Evolutionary conservation across 2,113 vertebrate species (phyloP), one percentile per base, ranked within the genome.

Genomic region (Scalopus aquaticus): DNA sequence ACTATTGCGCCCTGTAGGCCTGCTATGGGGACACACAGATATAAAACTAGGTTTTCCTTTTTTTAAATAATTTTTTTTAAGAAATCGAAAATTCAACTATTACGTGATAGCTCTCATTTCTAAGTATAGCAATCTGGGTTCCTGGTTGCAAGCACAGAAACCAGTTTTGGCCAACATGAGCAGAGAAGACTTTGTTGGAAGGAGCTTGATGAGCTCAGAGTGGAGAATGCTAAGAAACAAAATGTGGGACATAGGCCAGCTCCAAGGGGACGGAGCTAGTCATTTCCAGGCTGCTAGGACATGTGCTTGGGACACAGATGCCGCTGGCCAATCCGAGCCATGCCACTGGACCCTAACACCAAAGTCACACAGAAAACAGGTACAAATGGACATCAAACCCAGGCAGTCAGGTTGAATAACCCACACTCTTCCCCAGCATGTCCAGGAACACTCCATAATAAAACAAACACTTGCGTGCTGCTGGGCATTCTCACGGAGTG

Each of bases 381-480:
- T 6, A 15, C 26, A 0, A 15, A 11, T 44, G 13, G 30, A 39
- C 28, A 64, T 90, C 42, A 16, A 51, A n/a, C 8, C 10, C 51
- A 84, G 51, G 37, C 24, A 32, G 20, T 4, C 0, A 1, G 35
- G 30, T 28, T 16, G 42, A 28, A 11, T 37, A 73, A 62, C 9
- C 70, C 9, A 12, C 9, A 5, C 9, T 28, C 70, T 24, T 24
- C 8, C 10, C 46, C 65, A 6, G 6, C 15, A 3, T 10, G 4
- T 5, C 8, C 0, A 30, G 56, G 26, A n/a, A 32, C 24, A 12
- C 42, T 74, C 26, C 3, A 7, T 9, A 5, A 1, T 5, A 51
- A 62, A 69, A 16, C 11, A 20, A 13, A 4, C 9, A 7, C 3
- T 13, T 15, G n/a, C 26, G 30, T 0, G 6, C 11, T 4, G 44